A percentile compares a stretch with the other conserved stretches of the same genome.
Evolutionary conservation across 1,140 invertebrate genomes (phyloP).

Genomic region (Trachymyrmex septentrionalis): DNA sequence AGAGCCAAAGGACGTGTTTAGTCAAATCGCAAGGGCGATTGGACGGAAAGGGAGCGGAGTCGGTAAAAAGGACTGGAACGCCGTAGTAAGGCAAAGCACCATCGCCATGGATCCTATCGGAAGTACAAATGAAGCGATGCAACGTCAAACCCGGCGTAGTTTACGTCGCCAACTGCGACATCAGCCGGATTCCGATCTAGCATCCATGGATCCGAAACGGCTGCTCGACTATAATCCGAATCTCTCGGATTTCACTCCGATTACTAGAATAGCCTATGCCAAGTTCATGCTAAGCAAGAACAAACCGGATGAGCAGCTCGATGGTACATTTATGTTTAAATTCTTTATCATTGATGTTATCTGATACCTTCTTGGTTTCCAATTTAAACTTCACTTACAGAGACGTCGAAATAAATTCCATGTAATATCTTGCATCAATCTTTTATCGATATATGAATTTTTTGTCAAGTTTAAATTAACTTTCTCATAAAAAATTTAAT

Average conservation of each 20-base stretch:
- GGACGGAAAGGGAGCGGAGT: slow-evolving; percentile 88
- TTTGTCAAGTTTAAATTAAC: no score
- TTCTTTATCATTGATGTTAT: not conserved
- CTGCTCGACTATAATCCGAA: slow-evolving; percentile 94
- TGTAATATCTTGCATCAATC: not conserved
- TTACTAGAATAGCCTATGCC: slow-evolving; percentile 93
- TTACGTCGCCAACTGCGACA: slow-evolving; percentile 89
- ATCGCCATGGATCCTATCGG: slow-evolving; percentile 92
- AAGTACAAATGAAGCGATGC: slow-evolving; percentile 89
- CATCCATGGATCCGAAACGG: slow-evolving; percentile 90
- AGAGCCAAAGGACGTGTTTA: slow-evolving; percentile 92
- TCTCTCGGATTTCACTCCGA: slow-evolving; percentile 90
- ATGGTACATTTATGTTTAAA: not conserved
- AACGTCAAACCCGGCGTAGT: slow-evolving; percentile 90
- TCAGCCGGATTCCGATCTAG: slow-evolving; percentile 87
- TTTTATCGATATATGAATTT: no score
- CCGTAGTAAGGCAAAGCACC: slow-evolving; percentile 91
- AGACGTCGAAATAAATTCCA: not conserved
- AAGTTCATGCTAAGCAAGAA: slow-evolving; percentile 93
- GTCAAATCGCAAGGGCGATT: slow-evolving; percentile 92
- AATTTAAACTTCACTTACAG: no score
- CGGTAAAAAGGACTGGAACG: slow-evolving; percentile 94
- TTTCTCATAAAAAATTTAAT: no score
- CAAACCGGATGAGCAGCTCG: not conserved
- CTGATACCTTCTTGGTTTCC: not conserved